Evolutionary conservation across 2,113 vertebrate species (phyloP).

Genomic region (Synchiropus splendidus): DNA sequence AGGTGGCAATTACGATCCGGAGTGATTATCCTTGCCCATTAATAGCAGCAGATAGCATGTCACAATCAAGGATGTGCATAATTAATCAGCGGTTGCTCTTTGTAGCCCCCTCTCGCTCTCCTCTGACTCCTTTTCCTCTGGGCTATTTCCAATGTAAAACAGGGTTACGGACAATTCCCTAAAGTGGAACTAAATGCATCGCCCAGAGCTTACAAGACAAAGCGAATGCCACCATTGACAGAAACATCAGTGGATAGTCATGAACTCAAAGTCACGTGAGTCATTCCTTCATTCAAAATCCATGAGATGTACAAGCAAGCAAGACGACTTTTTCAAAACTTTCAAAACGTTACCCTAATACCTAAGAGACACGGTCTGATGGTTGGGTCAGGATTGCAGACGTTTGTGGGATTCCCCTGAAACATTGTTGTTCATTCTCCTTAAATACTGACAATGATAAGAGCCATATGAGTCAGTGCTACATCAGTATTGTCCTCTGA

Average conservation of each 20-base stretch:
- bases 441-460: too few species aligned
- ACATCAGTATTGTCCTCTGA: too few species aligned
- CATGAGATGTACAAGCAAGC: slow-evolving; percentile 18
- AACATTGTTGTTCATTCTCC: too few species aligned
- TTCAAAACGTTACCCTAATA: not conserved
- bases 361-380: too few species aligned
- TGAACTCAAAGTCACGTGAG: slow-evolving; percentile 63
- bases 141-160: slow-evolving; percentile 91
- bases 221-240: slow-evolving; percentile 84
- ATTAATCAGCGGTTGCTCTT: slow-evolving; percentile 80
- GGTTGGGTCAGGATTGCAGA: too few species aligned
- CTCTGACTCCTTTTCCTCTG: slow-evolving; percentile 70
- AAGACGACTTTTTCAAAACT: slow-evolving; percentile 17
- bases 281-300: slow-evolving; percentile 39
- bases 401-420: too few species aligned
- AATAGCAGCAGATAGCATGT: slow-evolving; percentile 91
- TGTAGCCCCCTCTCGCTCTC: slow-evolving; percentile 26
- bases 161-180: slow-evolving; percentile 92
- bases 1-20: slow-evolving; percentile 88
- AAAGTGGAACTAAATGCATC: slow-evolving; percentile 82
- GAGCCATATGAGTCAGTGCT: too few species aligned
- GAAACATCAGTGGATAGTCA: slow-evolving; percentile 80
- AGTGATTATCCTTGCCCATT: slow-evolving; percentile 94
- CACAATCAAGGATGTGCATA: slow-evolving; percentile 84
- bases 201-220: slow-evolving; percentile 89